Percentiles rank a stretch among this genome's conserved stretches.
Conservation (phyloP, 2,113 vertebrate genomes). For the Clarias magur region DNA sequence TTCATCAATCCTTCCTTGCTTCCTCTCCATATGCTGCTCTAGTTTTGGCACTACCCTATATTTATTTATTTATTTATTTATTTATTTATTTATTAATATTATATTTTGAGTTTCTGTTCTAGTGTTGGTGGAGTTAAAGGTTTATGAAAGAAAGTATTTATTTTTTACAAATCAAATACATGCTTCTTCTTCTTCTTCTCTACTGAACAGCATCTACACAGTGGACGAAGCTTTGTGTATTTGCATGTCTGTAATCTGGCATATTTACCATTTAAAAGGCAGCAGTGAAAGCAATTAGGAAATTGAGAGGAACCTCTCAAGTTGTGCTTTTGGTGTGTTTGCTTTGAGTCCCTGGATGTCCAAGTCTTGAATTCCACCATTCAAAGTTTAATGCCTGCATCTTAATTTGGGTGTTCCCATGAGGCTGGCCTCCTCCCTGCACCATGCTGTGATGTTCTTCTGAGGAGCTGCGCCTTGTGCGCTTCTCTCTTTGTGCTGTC, state of each 20-base stretch:
- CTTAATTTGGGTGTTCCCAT: slow-evolving; percentile 50
- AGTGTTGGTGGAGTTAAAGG: too few species aligned
- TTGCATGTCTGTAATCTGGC: not conserved
- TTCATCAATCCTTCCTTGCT: too few species aligned
- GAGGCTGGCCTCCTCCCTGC: slow-evolving; percentile 33
- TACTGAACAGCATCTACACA: not conserved
- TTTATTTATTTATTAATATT: too few species aligned
- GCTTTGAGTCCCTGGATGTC: slow-evolving; percentile 31
- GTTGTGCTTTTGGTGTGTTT: slow-evolving; percentile 25
- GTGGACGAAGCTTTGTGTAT: not conserved
- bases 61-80: too few species aligned
- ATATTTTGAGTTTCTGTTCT: too few species aligned
- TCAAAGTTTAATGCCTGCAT: slow-evolving; percentile 55
- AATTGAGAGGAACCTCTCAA: slow-evolving; percentile 5
- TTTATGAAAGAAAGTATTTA: too few species aligned
- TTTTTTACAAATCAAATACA: not conserved
- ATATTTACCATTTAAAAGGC: slow-evolving; percentile 18
- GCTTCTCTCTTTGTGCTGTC: slow-evolving; percentile 23
- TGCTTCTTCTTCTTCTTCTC: not conserved
- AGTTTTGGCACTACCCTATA: too few species aligned
- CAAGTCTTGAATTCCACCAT: slow-evolving; percentile 38
- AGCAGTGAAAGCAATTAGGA: slow-evolving; percentile 2
- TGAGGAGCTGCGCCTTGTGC: slow-evolving; percentile 45
- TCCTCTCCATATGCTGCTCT: too few species aligned
- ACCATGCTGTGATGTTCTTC: slow-evolving; percentile 17